These are phyloP conservation scores for Sula dactylatra DNA, from an alignment of 2,113 vertebrate species.

Conservation along the genomic window DNA sequence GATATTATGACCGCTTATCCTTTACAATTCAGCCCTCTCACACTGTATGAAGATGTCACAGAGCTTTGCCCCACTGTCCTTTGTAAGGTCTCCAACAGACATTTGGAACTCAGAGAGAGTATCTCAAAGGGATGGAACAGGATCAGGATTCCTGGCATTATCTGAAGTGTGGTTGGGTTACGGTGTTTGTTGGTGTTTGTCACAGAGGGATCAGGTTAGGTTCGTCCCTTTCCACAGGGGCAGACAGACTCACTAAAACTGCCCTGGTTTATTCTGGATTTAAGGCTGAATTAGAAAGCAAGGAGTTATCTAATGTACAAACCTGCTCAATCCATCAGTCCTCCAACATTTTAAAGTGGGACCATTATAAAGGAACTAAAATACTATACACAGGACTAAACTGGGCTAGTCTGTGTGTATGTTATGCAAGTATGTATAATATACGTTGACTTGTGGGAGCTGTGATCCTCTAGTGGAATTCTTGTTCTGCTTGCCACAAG, in stretches of 20 bases:
- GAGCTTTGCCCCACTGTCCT: not conserved
- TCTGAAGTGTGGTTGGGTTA: not conserved
- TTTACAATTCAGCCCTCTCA: not conserved
- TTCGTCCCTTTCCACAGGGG: not conserved
- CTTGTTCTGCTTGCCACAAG: not conserved
- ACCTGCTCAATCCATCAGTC: not conserved
- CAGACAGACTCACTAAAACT: not conserved
- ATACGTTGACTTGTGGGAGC: not conserved
- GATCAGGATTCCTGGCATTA: not conserved
- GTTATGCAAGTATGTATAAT: not conserved
- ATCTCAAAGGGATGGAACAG: not conserved
- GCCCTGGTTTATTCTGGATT: not conserved
- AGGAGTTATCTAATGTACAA: not conserved
- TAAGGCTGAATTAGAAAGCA: not conserved
- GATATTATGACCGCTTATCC: not conserved
- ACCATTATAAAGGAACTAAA: not conserved
- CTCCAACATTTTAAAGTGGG: not conserved
- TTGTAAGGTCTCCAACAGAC: not conserved
- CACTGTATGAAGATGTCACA: not conserved
- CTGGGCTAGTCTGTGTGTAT: not conserved
- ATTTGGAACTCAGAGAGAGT: not conserved
- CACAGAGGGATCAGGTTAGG: not conserved
- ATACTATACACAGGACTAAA: not conserved
- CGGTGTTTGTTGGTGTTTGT: not conserved
- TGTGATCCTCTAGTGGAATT: not conserved